Base-by-base conservation (phyloP, 1,140 invertebrate genomes). In the Tachypleus tridentatus region DNA sequence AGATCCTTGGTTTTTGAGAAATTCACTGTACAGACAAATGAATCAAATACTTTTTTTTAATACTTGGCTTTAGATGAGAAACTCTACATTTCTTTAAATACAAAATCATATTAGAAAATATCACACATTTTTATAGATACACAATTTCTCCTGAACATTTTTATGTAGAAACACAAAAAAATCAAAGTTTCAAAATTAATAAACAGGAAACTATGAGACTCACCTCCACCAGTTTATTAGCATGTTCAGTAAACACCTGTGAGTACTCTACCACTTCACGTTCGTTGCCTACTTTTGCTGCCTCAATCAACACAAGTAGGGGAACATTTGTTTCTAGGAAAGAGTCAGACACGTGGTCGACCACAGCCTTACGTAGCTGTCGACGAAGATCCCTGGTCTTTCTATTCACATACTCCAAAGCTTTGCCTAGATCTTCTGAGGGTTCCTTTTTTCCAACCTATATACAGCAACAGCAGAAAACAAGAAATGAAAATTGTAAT, bases 321-420 rank as follows among this genome's bases (percentile, higher is more conserved):
- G 96, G 96, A 49, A 96, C 91, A 75, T 91, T 93, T 6, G 93
- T 97, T 79, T 98, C 96, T 74, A 98, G 78, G 78, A 98, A 99
- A 72, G 91, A 92, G 78, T 99, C 96, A 8, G 93, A 97, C 1
- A 99, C 95, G 76, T 99, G 96, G 82, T 99, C 97, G 29, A 98
- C 94, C 61, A 98, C 95, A 7, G 96, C 96, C 80, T 98, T 97
- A 51, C 95, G 83, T 62, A 99, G 79, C 77, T 98, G 92, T 59
- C 94, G 81, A 49, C 93, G 80, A 11, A 98, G 80, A 79, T 97
- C 94, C 58, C 89, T 82, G 0, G 95, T 97, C 79, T 97, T 98
- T 63, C 89, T 85, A 71, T 89, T 91, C 91, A 98, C 97, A 76
- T 96, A 90, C 77, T 97, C 93, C 72, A 97, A 90, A 3, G 94